Percentiles rank a stretch among this genome's conserved stretches.
These are phyloP conservation scores for Dione vanillae DNA, from an alignment of 2,888 invertebrate genomes.

Conservation along the genomic window DNA sequence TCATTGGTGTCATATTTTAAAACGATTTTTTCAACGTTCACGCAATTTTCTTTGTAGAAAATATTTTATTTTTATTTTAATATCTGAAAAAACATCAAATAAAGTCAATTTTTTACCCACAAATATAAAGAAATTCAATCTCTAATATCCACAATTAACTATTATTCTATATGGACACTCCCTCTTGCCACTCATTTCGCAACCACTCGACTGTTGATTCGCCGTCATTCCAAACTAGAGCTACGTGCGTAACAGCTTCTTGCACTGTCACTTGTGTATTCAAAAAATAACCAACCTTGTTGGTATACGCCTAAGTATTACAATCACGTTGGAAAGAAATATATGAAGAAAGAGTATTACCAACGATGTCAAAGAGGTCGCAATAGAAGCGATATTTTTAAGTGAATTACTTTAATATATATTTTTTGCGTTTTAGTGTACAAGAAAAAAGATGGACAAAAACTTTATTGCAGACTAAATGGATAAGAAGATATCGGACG, in stretches of 20 bases:
- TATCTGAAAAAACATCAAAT: too few species aligned
- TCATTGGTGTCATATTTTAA: too few species aligned
- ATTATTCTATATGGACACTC: not conserved
- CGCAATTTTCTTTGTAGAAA: too few species aligned
- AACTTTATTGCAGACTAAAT: too few species aligned
- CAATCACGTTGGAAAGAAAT: not conserved
- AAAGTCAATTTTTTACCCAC: too few species aligned
- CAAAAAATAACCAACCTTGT: conserved; percentile 4
- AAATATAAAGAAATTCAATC: too few species aligned
- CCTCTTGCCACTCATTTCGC: not conserved
- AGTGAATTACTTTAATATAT: not conserved
- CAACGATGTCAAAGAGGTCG: not conserved
- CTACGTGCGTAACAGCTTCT: conserved; percentile 19
- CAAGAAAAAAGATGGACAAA: too few species aligned
- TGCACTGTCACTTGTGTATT: conserved; percentile 2
- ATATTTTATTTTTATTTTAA: too few species aligned
- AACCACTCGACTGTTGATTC: not conserved
- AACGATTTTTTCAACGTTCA: too few species aligned
- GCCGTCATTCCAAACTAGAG: not conserved
- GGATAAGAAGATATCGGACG: too few species aligned
- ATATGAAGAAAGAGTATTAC: not conserved
- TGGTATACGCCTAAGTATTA: not conserved
- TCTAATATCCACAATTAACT: not conserved
- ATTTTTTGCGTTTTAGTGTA: not conserved
- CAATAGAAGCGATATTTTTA: not conserved